Base-by-base conservation (phyloP, 2,888 invertebrate species). In the Rhagophthalmus giganteus region DNA sequence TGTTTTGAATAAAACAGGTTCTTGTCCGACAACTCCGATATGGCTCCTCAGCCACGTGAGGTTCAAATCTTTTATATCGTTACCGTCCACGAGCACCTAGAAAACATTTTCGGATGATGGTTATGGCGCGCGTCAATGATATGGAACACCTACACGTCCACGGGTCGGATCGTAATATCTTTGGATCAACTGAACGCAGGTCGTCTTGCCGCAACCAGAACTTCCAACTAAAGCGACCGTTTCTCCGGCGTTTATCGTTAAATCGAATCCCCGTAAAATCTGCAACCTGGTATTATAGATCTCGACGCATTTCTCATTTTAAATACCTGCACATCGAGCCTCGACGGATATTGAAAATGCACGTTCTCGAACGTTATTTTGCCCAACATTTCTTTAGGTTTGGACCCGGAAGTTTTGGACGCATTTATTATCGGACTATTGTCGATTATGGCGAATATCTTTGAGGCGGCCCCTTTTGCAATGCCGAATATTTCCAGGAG, bases 1-100 rank as follows among this genome's bases (percentile, higher is more conserved):
- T 1, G 32, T 14, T 32, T 32, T 87, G 70, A 94, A 93, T 7
- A 94, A 76, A 5, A 91, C 81, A 0, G 87, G 92, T 67, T 94
- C 93, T 74, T 94, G 93, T 0, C 90, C 88, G 1, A 94, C 93
- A 6, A 92, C 81, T 0, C 91, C 92, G 47, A 94, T 85, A 63
- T 88, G 85, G 10, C 79, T 78, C 13, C 94, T 79, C 13, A 90
- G 71, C 87, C 88, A 88, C 12, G 81, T 79, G 3, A 91, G 77
- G 59, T 90, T 88, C 15, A 92, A 70, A 20, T 83, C 77, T 46
- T 80, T 80, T 0, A 91, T 77, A 64, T 88, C 79, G 13, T 77
- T 70, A 0, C 81, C 82, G 61, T 88, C 88, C 6, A 90, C 71
- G 1, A 69, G 65, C 1, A 32, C 13, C 32, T 32, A 32, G 5